Evolutionary conservation across 1,140 invertebrate genomes (phyloP).

Genomic region (Carposina sasakii): DNA sequence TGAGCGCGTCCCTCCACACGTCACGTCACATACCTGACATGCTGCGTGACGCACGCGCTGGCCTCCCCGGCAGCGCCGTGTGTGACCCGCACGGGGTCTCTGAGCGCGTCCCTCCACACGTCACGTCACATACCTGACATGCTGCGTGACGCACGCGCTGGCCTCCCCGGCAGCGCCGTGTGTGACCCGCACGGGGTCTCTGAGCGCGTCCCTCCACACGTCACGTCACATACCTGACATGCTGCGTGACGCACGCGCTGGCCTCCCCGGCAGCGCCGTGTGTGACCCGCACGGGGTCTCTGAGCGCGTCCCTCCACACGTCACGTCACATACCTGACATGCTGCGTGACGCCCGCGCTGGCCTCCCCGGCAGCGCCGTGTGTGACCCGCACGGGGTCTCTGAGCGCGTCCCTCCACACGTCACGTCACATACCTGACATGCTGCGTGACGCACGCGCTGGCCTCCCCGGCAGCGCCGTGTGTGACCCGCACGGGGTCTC

Average conservation of each 20-base stretch:
- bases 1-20: slow-evolving; percentile 94
- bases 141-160: slow-evolving; percentile 95
- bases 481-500: slow-evolving; percentile 94
- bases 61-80: slow-evolving; percentile 95
- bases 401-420: slow-evolving; percentile 94
- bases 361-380: slow-evolving; percentile 95
- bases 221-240: slow-evolving; percentile 79
- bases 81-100: slow-evolving; percentile 94
- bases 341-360: slow-evolving; percentile 95
- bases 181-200: slow-evolving; percentile 94
- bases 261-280: slow-evolving; percentile 95
- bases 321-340: slow-evolving; percentile 79
- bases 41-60: slow-evolving; percentile 95
- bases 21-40: slow-evolving; percentile 79
- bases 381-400: slow-evolving; percentile 94
- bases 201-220: slow-evolving; percentile 94
- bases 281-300: slow-evolving; percentile 94
- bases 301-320: slow-evolving; percentile 94
- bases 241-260: slow-evolving; percentile 95
- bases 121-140: slow-evolving; percentile 79
- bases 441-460: slow-evolving; percentile 95
- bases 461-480: slow-evolving; percentile 95
- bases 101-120: slow-evolving; percentile 94
- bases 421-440: slow-evolving; percentile 79
- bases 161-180: slow-evolving; percentile 95